Evolutionary conservation across 2,888 invertebrate species (phyloP), one percentile per base, ranked within the genome.

Genomic region (Drosophila peninsularis): DNA sequence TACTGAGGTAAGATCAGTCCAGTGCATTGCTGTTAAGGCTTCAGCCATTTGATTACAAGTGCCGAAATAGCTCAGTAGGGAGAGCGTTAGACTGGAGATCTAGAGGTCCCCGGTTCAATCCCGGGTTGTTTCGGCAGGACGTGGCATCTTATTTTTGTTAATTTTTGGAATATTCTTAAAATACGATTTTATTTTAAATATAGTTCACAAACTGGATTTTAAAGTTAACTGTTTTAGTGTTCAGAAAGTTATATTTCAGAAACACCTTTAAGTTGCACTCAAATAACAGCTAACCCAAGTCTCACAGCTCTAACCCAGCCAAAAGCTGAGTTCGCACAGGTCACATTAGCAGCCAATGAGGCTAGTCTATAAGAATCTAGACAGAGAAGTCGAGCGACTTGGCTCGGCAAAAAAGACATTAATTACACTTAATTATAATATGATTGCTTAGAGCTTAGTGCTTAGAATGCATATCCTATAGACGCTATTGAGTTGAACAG

Each of bases 41-140:
- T 1, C 32, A 10, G 30, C 9, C 13, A 4, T 3, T 1, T 10
- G 6, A 2, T 4, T 13, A 0, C 34, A 24, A 17, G 37, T 3
- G 94, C 95, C 95, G 95, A 95, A 95, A 95, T 95, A 95, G 95
- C 95, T 95, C 95, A 95, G 95, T 95, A 95, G 95, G 95, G 95
- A 95, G 95, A 95, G 95, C 95, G 95, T 95, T 95, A 95, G 95
- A 95, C 94, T 95, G 94, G 94, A 95, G 94, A 94, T 95, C 94
- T 95, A 94, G 95, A 95, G 94, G 95, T 95, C 94, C 95, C 95
- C 93, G 94, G 95, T 95, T 95, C 95, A 93, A 95, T 94, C 94
- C 94, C 94, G 93, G 94, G 95, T 95, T 95, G 95, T 95, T 95
- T 95, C 94, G 95, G 94, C 95, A 24, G n/a, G n/a, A n/a, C n/a